phyloP scores from a whole-genome alignment of 2,888 invertebrate genomes.

The Standfussiana lucernea region DNA sequence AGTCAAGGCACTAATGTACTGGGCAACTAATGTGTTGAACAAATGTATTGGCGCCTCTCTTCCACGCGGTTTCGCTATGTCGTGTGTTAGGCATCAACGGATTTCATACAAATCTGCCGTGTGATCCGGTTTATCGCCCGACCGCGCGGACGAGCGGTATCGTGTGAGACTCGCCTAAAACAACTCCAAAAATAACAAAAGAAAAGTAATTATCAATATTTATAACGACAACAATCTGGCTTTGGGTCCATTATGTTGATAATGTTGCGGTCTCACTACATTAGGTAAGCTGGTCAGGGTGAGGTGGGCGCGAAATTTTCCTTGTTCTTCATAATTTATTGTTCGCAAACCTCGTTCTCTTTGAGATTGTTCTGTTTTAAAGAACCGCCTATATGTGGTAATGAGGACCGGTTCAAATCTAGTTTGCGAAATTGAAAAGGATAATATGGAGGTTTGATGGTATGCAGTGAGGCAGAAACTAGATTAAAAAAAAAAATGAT shows the following conservation, averaged over 20 bases:
- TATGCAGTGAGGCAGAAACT: neutral
- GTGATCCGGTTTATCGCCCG: neutral
- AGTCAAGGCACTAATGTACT: too few species aligned
- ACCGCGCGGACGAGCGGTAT: neutral
- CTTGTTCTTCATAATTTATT: constrained; percentile 59
- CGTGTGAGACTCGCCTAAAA: neutral
- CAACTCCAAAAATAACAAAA: constrained; percentile 4
- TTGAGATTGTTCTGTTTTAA: constrained; percentile 46
- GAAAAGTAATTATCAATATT: constrained; percentile 35
- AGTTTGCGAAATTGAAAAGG: constrained; percentile 7
- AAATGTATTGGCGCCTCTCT: too few species aligned
- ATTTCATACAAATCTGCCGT: neutral
- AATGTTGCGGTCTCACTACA: constrained; percentile 39
- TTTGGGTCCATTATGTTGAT: constrained; percentile 37
- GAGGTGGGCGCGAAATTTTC: constrained; percentile 47
- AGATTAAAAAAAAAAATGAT: neutral
- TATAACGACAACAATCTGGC: constrained; percentile 27
- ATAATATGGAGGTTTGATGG: neutral
- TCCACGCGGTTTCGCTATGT: neutral
- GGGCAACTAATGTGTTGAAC: too few species aligned
- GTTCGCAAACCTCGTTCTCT: constrained; percentile 46
- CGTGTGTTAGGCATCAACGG: neutral
- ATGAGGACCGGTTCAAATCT: constrained; percentile 24
- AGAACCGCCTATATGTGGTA: constrained; percentile 4
- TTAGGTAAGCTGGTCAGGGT: constrained; percentile 66